Percentiles rank a stretch among this genome's conserved stretches.
These are phyloP conservation scores for Oppia nitens DNA, from an alignment of 1,140 invertebrate genomes.

Conservation along the genomic window DNA sequence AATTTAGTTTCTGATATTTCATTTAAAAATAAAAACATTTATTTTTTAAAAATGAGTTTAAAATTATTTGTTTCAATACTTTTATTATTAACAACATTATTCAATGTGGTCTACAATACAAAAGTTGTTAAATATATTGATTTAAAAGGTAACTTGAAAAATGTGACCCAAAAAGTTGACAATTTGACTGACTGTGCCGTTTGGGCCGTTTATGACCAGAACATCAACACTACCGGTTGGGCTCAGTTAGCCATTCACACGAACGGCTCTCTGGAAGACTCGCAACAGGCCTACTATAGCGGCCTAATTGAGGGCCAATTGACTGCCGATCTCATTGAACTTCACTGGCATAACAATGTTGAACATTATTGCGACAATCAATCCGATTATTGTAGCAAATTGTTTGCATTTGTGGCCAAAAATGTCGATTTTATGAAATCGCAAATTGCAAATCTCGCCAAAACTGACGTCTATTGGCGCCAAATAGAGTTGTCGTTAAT, in stretches of 20 bases:
- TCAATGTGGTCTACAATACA: no score
- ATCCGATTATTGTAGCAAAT: conserved; percentile 45
- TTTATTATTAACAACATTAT: no score
- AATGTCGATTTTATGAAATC: conserved; percentile 45
- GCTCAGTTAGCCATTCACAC: background rate
- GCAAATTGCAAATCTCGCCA: conserved; percentile 33
- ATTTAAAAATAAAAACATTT: no score
- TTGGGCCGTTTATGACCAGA: no score
- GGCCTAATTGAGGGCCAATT: conserved; percentile 65
- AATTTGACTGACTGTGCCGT: no score
- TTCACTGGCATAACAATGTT: conserved; percentile 61
- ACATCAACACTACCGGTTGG: no score
- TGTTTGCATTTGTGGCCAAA: conserved; percentile 44
- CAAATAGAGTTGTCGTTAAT: conserved; percentile 39
- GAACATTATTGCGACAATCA: conserved; percentile 40
- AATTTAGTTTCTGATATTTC: no score
- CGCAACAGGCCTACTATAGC: conserved; percentile 64
- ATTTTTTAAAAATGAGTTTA: no score
- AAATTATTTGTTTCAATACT: no score
- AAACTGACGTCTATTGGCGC: conserved; percentile 52
- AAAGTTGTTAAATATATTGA: no score
- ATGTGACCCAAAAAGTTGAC: no score
- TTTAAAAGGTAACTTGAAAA: no score
- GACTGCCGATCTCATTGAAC: conserved; percentile 59
- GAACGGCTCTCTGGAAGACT: conserved; percentile 22